Evolutionary conservation across 2,797 vertebrate genomes (phyloP), one percentile per base, ranked within the genome.

Genomic region (Ataeniobius toweri): DNA sequence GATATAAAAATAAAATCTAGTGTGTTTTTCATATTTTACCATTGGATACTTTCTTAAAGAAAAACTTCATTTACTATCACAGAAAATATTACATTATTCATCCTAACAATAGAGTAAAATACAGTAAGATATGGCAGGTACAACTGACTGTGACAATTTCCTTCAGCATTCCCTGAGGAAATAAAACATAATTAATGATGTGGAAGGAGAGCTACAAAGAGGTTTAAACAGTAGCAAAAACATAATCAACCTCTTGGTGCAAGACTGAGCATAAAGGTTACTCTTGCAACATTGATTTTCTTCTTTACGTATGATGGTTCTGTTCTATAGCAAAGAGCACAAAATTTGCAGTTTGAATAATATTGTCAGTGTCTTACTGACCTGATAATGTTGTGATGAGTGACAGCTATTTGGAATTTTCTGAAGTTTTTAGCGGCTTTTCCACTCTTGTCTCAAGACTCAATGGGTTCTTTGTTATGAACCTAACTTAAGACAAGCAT

Each of bases 371-470:
- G 76, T 86, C 65, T 80, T 77, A 77, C 76, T 81, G 76, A 86
- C 79, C 88, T 89, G 83, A 88, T 88, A 80, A 87, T 80, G 83
- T 85, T 86, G 82, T 88, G 83, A 69, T 90, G 88, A 91, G 73
- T 89, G 87, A 91, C 86, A 90, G 83, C 83, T 89, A 88, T 91
- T 90, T 83, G 46, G 65, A 55, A 72, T 79, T 85, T 69, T 91
- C 89, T 86, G 84, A 85, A 67, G 18, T 86, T 87, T 91, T 92
- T 83, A 85, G 55, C 3, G 13, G 53, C 63, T 84, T 28, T 4
- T 73, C 65, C 28, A 36, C 63, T 79, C 71, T 80, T 73, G 71
- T 58, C 50, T 79, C 74, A 8, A 53, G 53, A 36, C 76, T 91
- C 82, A 91, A 86, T 89, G 74, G 78, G 56, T 75, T 83, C 86